These are phyloP conservation scores for Drosophila neocordata DNA, from an alignment of 1,140 invertebrate species.

Conservation along the genomic window DNA sequence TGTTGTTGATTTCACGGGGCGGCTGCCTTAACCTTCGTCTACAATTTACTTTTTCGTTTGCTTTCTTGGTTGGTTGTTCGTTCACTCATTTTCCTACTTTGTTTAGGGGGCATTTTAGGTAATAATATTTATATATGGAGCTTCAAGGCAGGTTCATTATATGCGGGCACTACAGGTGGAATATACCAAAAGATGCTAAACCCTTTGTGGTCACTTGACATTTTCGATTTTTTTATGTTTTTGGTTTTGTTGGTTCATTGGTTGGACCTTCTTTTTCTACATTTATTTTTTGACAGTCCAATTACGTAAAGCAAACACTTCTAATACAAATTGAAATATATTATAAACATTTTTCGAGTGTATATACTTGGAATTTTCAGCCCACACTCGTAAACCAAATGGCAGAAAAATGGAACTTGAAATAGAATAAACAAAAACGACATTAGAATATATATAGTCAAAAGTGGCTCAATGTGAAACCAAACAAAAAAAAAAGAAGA, in stretches of 20 bases:
- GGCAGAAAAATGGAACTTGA: not conserved
- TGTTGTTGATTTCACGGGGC: conserved; percentile 55
- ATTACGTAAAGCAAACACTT: conserved; percentile 79
- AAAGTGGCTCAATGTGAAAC: not conserved
- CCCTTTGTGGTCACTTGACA: conserved; percentile 11
- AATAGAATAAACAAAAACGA: not conserved
- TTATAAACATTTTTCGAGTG: conserved; percentile 43
- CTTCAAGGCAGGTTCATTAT: conserved; percentile 73
- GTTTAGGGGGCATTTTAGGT: conserved; percentile 74
- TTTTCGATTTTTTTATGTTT: conserved; percentile 17
- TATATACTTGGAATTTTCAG: conserved; percentile 38
- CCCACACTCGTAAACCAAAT: conserved; percentile 32
- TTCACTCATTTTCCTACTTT: conserved; percentile 53
- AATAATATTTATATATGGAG: conserved; percentile 61
- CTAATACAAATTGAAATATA: conserved; percentile 69
- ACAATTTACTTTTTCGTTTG: conserved; percentile 36
- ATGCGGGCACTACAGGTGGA: conserved; percentile 78
- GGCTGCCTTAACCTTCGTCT: conserved; percentile 32
- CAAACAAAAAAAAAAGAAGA: not conserved
- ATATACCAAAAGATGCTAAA: conserved; percentile 38
- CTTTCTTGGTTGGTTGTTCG: not conserved
- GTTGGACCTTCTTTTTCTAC: conserved; percentile 55
- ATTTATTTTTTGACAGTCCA: conserved; percentile 69
- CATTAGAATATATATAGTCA: not conserved
- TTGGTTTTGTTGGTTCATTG: conserved; percentile 22